These are phyloP conservation scores for Tinamus major DNA, from an alignment of 2,797 vertebrate species.

Conservation along the genomic window DNA sequence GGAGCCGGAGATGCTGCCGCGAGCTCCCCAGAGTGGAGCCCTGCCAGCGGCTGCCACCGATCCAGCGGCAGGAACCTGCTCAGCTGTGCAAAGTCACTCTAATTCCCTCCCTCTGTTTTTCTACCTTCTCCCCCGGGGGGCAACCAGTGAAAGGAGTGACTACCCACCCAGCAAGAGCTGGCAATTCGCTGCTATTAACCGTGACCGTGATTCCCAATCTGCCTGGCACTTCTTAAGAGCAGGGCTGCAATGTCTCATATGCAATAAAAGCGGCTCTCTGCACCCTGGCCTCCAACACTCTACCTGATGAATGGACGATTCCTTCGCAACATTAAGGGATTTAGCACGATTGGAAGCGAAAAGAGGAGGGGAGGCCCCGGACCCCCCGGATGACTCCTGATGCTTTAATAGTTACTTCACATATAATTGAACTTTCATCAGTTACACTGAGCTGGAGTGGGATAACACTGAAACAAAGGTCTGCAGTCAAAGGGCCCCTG, in stretches of 20 bases:
- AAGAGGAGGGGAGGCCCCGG: conserved; percentile 71
- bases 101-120: conserved; percentile 88
- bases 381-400: conserved; percentile 75
- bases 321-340: conserved; percentile 76
- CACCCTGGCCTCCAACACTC: conserved; percentile 78
- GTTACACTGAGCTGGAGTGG: conserved; percentile 71
- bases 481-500: conserved; percentile 30
- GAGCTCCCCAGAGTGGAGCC: conserved; percentile 85
- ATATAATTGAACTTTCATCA: conserved; percentile 79
- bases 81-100: conserved; percentile 87
- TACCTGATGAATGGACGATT: conserved; percentile 77
- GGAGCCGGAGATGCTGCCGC: conserved; percentile 83
- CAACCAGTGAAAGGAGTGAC: conserved; percentile 86
- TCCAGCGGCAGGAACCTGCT: conserved; percentile 85
- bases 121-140: conserved; percentile 87
- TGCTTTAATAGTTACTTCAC: conserved; percentile 77
- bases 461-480: conserved; percentile 48
- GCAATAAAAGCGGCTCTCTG: conserved; percentile 83
- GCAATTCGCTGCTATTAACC: conserved; percentile 86
- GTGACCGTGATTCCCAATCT: conserved; percentile 85
- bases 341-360: conserved; percentile 71
- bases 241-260: conserved; percentile 81
- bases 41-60: conserved; percentile 86
- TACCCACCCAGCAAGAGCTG: conserved; percentile 87
- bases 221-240: conserved; percentile 83